Evolutionary conservation across 2,888 invertebrate genomes (phyloP).

Genomic region (Anthophora plumipes): DNA sequence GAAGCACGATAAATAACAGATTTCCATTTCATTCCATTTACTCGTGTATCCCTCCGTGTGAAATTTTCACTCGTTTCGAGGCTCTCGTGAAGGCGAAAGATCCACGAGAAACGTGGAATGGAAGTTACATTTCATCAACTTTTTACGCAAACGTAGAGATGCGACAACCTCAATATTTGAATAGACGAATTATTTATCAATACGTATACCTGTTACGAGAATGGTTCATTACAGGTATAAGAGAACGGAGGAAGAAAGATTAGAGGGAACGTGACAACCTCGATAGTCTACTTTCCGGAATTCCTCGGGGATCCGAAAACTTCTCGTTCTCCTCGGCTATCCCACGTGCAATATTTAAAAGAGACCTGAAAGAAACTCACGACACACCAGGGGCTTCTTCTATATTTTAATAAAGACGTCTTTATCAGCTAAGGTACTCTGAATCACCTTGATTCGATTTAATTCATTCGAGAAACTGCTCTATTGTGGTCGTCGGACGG

Average conservation of each 20-base stretch:
- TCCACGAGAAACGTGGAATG: no score
- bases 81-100: no score
- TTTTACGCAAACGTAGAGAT: neutral
- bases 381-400: neutral
- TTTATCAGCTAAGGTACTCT: neutral
- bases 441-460: neutral
- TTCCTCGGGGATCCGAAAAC: neutral
- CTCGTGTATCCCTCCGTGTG: neutral
- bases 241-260: neutral
- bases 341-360: constrained; percentile 34
- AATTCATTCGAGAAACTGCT: neutral
- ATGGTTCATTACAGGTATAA: constrained; percentile 5
- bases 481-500: neutral
- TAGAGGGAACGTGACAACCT: neutral
- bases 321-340: neutral
- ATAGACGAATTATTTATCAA: constrained; percentile 36
- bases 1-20: neutral
- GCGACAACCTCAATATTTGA: constrained; percentile 29
- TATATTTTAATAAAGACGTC: constrained; percentile 8
- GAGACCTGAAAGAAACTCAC: neutral
- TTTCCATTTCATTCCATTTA: neutral
- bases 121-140: neutral
- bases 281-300: neutral
- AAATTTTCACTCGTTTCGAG: neutral
- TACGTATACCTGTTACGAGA: neutral